Conservation (phyloP, 2,797 vertebrate species). For the Catharus ustulatus region DNA sequence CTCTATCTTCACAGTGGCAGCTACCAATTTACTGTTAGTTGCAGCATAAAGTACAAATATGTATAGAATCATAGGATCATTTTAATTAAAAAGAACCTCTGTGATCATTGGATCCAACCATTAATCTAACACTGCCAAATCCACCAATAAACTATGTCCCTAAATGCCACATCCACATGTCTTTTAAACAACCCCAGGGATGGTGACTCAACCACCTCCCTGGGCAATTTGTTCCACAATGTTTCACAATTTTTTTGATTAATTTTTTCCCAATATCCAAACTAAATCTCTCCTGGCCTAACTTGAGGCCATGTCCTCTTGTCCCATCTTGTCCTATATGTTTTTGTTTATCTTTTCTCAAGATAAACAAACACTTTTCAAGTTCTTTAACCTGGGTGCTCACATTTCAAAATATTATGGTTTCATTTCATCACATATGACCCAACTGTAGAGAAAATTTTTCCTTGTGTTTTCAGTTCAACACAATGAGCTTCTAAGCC, state of each 20-base stretch:
- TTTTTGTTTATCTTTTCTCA: neutral
- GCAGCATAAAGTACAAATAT: neutral
- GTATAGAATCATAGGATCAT: neutral
- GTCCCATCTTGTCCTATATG: neutral
- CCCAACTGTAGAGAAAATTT: neutral
- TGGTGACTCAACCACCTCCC: neutral
- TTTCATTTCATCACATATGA: neutral
- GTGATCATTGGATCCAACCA: neutral
- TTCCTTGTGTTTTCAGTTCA: neutral
- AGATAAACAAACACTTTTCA: neutral
- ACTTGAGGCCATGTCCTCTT: neutral
- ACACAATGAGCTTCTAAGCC: neutral
- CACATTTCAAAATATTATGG: neutral
- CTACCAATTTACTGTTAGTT: neutral
- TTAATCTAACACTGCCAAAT: neutral
- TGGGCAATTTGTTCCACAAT: neutral
- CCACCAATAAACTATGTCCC: neutral
- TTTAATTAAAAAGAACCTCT: neutral
- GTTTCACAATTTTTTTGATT: neutral
- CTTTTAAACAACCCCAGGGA: neutral
- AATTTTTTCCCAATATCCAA: neutral
- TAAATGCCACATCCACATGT: neutral
- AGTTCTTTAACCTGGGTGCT: neutral
- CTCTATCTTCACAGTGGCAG: neutral
- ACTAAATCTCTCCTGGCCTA: neutral